These are phyloP conservation scores for Spilarctia lutea DNA, from an alignment of 2,888 invertebrate genomes.

Conservation along the genomic window DNA sequence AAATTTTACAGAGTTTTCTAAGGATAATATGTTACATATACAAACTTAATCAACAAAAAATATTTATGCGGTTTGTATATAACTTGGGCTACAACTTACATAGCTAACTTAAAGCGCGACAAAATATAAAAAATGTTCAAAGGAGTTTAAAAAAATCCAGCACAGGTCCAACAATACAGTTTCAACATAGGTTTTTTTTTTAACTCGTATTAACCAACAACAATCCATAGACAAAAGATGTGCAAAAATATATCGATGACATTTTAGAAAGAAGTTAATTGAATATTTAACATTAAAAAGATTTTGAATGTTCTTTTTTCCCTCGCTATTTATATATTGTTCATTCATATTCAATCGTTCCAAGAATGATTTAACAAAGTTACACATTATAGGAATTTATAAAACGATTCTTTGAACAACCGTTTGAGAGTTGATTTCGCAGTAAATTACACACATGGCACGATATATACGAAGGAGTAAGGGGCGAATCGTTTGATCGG, in stretches of 20 bases:
- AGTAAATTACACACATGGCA: conserved; percentile 47
- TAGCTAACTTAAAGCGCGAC: neutral
- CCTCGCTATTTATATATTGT: conserved; percentile 23
- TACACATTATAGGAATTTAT: conserved; percentile 39
- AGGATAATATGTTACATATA: neutral
- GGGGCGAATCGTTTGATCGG: conserved; percentile 33
- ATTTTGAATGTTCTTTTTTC: conserved; percentile 22
- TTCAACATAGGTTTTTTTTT: neutral
- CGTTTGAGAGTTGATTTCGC: conserved; percentile 32
- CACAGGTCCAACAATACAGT: neutral
- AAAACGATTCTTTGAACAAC: conserved; percentile 37
- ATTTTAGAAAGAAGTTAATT: neutral
- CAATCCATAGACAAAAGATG: neutral
- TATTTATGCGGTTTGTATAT: neutral
- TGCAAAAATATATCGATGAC: neutral
- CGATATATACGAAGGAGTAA: conserved; percentile 28
- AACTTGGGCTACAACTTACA: neutral
- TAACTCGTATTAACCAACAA: neutral
- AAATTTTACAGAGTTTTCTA: neutral
- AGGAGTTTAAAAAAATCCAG: neutral
- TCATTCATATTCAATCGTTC: conserved; percentile 41
- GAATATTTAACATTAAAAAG: neutral
- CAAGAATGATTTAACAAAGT: conserved; percentile 41
- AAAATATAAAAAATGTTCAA: neutral
- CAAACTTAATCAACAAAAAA: neutral